Base-by-base conservation (phyloP, 2,113 vertebrate species). In the Zapus hudsonius region DNA sequence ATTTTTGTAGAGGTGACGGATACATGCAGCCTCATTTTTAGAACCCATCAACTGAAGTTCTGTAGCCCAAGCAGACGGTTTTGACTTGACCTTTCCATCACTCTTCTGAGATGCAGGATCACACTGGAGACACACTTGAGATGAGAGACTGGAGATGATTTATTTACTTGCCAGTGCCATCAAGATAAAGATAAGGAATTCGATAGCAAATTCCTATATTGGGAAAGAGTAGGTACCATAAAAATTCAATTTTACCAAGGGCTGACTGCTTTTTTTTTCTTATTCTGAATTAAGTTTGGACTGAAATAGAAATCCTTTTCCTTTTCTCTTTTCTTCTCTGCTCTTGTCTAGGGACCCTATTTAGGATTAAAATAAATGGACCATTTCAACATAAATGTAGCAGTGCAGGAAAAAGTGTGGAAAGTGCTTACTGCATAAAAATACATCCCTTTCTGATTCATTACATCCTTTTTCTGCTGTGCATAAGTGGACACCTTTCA, bases 341-440 rank as follows among this genome's bases (percentile, higher is more conserved):
- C 52, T 89, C 91, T 95, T 97, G 95, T 97, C 96, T 93, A 94
- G 97, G 95, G 96, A 97, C 94, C 91, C 95, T 95, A 91, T 95
- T 96, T 96, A 97, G 96, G 96, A 97, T 97, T 93, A 97, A 97
- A 97, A 96, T 97, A 97, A 97, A 97, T 97, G 97, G 96, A 93
- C 92, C 97, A 96, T 97, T 97, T 97, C 96, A 94, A 91, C 95
- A 95, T 96, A 96, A 96, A 97, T 95, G 94, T 96, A 95, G 95
- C 93, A 83, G 93, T 92, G 69, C 93, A 93, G 87, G 91, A 85
- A 96, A 84, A 91, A 96, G 87, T 91, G 92, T 97, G 91, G 96
- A 96, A 97, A 97, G 84, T 97, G 95, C 95, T 97, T 97, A 97
- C 96, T 97, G 93, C 94, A 96, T 95, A 96, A 96, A n/a, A 97